Evolutionary conservation across 2,113 vertebrate species (phyloP), one percentile per base, ranked within the genome.

Genomic region (Jaculus jaculus): DNA sequence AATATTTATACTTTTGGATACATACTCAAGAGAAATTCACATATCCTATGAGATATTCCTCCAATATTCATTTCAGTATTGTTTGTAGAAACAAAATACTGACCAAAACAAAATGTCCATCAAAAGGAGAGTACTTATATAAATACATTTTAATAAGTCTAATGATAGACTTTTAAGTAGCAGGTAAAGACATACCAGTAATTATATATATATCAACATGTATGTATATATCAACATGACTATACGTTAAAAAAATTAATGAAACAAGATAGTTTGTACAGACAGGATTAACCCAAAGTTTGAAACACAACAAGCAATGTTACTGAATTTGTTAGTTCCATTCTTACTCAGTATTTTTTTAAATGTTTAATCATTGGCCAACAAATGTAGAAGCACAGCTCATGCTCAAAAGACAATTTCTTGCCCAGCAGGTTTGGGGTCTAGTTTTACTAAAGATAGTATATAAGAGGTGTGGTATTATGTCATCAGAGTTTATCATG

Each of bases 21-120:
- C 30, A 81, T 34, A 66, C 54, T 37, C 32, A 72, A 94, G 68
- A 84, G 83, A 88, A 88, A 75, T 60, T 91, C 47, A 51, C 13
- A 39, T 11, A 30, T 32, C 16, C 51, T 77, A 58, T 37, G 3
- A 88, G 21, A 51, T 63, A 32, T 24, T 20, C 71, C 75, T 80
- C 63, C n/a, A 18, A 87, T 84, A 30, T 34, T n/a, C 23, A 23
- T 34, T 79, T 63, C 37, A 47, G 32, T 72, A 28, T 84, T 88
- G 63, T 89, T 92, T 68, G 18, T 89, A 87, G 75, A 73, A 86
- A 21, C 42, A 83, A 92, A 82, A 54, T 87, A 63, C 20, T 80
- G n/a, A 20, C 21, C 51, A 17, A 84, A 88, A 69, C 6, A 54
- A 90, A 94, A 69, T 69, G 30, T 20, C 7, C 15, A 68, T 71